These are phyloP conservation scores for Dichetophora obliterata DNA, from an alignment of 2,888 invertebrate species.

Conservation along the genomic window DNA sequence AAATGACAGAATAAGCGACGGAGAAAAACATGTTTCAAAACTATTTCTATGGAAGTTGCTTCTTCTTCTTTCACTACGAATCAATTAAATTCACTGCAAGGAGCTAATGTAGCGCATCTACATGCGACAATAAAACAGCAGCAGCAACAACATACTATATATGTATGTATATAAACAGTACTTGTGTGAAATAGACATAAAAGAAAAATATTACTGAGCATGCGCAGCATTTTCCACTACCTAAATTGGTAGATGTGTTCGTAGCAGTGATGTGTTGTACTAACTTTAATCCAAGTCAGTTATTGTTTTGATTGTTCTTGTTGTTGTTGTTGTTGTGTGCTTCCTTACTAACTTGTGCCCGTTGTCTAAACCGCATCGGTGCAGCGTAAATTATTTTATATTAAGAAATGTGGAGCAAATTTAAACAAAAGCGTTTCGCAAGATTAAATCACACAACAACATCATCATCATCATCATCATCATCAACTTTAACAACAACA, in stretches of 20 bases:
- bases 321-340: background rate
- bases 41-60: background rate
- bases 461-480: constrained; percentile 1
- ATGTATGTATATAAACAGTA: background rate
- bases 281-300: background rate
- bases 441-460: constrained; percentile 23
- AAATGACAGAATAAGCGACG: background rate
- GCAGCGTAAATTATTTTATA: constrained; percentile 25
- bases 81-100: constrained; percentile 21
- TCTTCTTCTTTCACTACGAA: constrained; percentile 18
- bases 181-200: too few relatives aligned
- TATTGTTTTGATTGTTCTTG: background rate
- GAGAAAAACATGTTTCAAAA: constrained; percentile 7
- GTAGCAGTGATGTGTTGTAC: background rate
- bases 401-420: constrained; percentile 30
- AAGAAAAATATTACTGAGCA: background rate
- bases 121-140: background rate
- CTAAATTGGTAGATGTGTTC: background rate
- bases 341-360: constrained; percentile 1
- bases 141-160: too few relatives aligned
- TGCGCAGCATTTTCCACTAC: constrained; percentile 2
- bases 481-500: constrained; percentile 1
- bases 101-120: constrained; percentile 17
- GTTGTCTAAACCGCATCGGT: constrained; percentile 18
- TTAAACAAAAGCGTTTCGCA: constrained; percentile 30